Evolutionary conservation across 2,113 vertebrate species (phyloP).

Genomic region (Herpailurus yagouaroundi): DNA sequence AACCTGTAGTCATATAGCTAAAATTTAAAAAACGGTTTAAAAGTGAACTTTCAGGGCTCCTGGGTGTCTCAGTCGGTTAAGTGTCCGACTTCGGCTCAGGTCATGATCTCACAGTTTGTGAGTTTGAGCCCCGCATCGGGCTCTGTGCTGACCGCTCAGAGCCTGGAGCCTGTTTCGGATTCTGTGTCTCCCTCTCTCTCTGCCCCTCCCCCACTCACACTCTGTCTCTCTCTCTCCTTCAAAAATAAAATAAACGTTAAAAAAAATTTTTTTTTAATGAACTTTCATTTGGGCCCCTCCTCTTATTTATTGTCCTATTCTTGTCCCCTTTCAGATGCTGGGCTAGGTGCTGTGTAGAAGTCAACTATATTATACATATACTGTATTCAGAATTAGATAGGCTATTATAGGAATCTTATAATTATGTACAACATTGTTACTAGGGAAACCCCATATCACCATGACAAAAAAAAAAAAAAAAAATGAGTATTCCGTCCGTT

Average conservation of each 20-base stretch:
- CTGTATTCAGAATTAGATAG: neutral
- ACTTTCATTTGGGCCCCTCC: neutral
- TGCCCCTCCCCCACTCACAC: no score
- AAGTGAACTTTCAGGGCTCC: neutral
- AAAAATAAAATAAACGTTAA: no score
- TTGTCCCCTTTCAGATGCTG: neutral
- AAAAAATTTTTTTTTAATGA: neutral
- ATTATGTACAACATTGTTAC: neutral
- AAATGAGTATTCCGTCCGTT: neutral
- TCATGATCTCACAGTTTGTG: no score
- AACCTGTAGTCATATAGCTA: neutral
- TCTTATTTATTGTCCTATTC: neutral
- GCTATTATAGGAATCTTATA: neutral
- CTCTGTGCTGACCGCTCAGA: no score
- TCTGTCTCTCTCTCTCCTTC: no score
- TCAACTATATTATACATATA: neutral
- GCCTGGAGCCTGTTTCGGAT: no score
- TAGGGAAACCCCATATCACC: constrained; percentile 15
- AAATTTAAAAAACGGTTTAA: neutral
- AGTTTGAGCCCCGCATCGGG: no score
- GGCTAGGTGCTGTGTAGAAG: neutral
- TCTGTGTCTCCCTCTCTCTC: no score
- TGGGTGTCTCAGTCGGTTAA: no score
- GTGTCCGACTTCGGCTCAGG: no score
- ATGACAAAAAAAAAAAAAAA: constrained; percentile 8